Base-by-base conservation (phyloP, 2,888 invertebrate genomes). In the Leptopilina drosophilae region DNA sequence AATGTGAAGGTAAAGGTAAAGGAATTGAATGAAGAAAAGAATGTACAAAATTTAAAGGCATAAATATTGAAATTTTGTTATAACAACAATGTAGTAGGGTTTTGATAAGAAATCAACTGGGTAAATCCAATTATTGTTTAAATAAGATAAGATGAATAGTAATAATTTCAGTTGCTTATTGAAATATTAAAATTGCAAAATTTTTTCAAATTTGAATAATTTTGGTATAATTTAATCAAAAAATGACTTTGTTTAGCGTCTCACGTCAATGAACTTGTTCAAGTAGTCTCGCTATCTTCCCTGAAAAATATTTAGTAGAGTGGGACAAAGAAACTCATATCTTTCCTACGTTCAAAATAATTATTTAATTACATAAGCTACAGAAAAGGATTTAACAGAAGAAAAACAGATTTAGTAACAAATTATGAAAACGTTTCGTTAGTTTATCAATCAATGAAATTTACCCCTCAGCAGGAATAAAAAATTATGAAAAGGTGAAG, bases 211-310 rank as follows among this genome's bases (percentile, higher is more conserved):
- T 20, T 20, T 20, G 1, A 33, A 33, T 33, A 59, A 76, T 40
- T 76, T 62, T 9, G 59, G 20, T 20, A 20, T 14, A 12, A 8
- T n/a, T 26, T 49, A 26, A 76, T 62, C 76, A 56, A 20, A 64
- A 75, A 33, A 59, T 64, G 49, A 49, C 20, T 56, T 73, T 33
- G 8, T 53, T 73, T 73, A 15, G 56, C 15, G 9, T 12, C n/a
- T n/a, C 56, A n/a, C 73, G 73, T 56, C 56, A 73, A 33, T 73
- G 73, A 73, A 73, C 56, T 56, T 11, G 4, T 56, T 73, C 59
- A 9, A n/a, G 7, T 8, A 33, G 53, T 73, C 33, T 33, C 33
- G n/a, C 33, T 73, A 73, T 73, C 73, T 73, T 46, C 26, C 26
- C 69, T 11, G 40, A 26, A n/a, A 73, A 53, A 9, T 33, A 69